These are phyloP conservation scores for Ascaphus truei DNA, from an alignment of 2,113 vertebrate species.

Conservation along the genomic window DNA sequence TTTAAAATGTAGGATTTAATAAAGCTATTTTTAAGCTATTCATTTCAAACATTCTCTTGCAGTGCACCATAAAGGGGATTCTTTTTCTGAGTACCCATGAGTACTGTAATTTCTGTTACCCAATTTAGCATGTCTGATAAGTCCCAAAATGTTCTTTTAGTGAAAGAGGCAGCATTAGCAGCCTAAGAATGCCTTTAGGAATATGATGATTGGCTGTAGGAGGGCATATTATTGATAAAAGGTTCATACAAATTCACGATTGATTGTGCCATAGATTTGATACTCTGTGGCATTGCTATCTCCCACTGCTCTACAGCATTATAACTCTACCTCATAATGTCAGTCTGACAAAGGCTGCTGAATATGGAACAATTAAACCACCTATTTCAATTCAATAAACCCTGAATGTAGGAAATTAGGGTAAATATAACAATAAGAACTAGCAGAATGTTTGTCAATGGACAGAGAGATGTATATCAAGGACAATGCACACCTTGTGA, in stretches of 20 bases:
- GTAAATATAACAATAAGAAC: background rate
- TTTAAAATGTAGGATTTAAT: no score
- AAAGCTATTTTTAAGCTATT: no score
- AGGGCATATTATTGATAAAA: constrained; percentile 6
- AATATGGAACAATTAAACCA: background rate
- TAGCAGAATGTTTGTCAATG: background rate
- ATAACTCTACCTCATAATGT: background rate
- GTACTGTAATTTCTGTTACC: no score
- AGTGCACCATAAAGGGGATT: no score
- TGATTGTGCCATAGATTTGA: constrained; percentile 10
- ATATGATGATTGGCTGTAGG: background rate
- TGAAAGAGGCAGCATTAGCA: background rate
- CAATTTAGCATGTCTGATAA: constrained; percentile 5
- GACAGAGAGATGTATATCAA: no score
- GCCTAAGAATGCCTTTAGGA: background rate
- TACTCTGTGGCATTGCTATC: background rate
- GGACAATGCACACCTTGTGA: no score
- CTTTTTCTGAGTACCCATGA: no score
- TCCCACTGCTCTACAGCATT: background rate
- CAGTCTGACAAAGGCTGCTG: background rate
- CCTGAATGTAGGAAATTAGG: background rate
- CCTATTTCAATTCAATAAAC: background rate
- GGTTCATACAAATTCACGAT: constrained; percentile 18
- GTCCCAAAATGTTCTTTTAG: constrained; percentile 9
- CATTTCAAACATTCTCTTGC: no score